phyloP scores from a whole-genome alignment of 2,797 vertebrate genomes.

The Bradypus variegatus region DNA sequence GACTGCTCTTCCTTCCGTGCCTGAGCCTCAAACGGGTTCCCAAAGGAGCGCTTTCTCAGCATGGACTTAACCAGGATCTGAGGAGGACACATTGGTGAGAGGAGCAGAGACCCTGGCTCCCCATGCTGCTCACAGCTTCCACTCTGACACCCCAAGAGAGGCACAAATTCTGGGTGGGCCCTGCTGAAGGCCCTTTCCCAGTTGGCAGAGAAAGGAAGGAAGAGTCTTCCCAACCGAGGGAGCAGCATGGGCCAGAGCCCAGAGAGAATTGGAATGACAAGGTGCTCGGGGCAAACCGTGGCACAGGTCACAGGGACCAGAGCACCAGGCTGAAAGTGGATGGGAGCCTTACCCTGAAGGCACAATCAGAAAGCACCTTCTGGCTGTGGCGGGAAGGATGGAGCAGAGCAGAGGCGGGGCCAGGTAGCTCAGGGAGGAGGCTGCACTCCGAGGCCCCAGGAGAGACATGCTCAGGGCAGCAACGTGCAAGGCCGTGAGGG shows the following conservation, averaged over 20 bases:
- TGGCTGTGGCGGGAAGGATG: neutral
- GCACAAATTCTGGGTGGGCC: neutral
- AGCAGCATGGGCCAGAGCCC: neutral
- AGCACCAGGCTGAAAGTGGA: neutral
- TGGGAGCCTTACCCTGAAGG: neutral
- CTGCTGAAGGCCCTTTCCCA: neutral
- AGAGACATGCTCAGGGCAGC: accelerated
- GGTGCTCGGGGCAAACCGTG: accelerated
- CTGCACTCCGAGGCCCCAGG: neutral
- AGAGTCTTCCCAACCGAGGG: neutral
- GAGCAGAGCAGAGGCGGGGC: neutral
- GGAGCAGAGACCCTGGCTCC: neutral
- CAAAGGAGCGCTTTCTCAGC: conserved; percentile 95
- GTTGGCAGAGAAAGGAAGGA: neutral
- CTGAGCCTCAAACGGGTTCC: conserved; percentile 90
- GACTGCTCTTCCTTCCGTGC: conserved; percentile 83
- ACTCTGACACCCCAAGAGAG: neutral
- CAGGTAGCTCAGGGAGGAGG: neutral
- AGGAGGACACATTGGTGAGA: neutral
- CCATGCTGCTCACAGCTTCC: neutral
- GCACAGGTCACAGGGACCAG: neutral
- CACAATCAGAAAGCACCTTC: neutral
- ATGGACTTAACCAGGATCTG: conserved; percentile 97
- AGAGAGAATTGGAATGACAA: neutral
- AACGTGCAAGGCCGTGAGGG: neutral